phyloP scores from a whole-genome alignment of 64 coral and sea anemone genomes.

The Acropora yongei region DNA sequence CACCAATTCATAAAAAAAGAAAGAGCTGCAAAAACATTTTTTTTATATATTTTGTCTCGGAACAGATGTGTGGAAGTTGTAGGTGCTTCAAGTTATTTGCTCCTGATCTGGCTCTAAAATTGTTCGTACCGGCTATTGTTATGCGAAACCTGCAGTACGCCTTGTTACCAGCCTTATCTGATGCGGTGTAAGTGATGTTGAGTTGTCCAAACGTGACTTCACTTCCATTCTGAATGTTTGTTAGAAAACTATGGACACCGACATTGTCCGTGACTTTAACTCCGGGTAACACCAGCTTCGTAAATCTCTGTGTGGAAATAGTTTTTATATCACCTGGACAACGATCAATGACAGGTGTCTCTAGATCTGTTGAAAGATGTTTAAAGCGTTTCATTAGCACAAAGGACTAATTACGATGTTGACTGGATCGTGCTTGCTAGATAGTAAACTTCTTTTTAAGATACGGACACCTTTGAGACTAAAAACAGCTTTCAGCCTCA shows the following conservation, averaged over 20 bases:
- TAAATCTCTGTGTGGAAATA: background rate
- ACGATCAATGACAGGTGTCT: background rate
- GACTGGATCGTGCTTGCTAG: background rate
- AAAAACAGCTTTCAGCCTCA: background rate
- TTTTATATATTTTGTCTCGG: background rate
- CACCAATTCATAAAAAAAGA: background rate
- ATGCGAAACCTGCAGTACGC: slow-evolving; percentile 39
- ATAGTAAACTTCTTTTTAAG: background rate
- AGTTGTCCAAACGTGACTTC: slow-evolving; percentile 30
- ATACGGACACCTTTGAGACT: background rate
- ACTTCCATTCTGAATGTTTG: slow-evolving; percentile 27
- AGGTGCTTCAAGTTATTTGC: background rate
- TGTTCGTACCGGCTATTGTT: slow-evolving; percentile 33
- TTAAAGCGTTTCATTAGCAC: background rate
- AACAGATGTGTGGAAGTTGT: background rate
- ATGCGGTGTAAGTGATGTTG: slow-evolving; percentile 55
- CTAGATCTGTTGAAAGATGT: slow-evolving; percentile 21
- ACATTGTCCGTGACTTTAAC: slow-evolving; percentile 52
- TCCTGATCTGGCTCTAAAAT: background rate
- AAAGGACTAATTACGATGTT: background rate
- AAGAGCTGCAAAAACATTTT: background rate
- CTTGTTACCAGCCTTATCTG: slow-evolving; percentile 53
- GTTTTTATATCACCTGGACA: slow-evolving; percentile 21
- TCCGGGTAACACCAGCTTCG: background rate
- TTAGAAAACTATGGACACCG: background rate